Percentiles rank a stretch among this genome's conserved stretches.
These are phyloP conservation scores for Anthophora plumipes DNA, from an alignment of 2,888 invertebrate genomes.

Conservation along the genomic window DNA sequence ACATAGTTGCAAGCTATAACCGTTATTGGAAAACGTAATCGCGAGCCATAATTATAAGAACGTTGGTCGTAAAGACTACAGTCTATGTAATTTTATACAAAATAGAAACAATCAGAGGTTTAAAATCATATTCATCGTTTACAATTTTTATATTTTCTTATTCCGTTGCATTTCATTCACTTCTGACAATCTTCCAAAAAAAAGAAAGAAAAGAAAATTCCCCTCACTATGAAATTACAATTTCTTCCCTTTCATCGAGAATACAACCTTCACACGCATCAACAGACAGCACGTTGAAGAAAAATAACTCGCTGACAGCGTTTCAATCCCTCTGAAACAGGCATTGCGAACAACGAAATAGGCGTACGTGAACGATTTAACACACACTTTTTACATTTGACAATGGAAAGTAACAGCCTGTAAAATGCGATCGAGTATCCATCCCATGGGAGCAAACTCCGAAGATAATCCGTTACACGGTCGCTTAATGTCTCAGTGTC, in stretches of 20 bases:
- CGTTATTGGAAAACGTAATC: not conserved
- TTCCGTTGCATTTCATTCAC: no score
- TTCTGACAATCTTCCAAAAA: no score
- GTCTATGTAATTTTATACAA: no score
- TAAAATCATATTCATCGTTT: no score
- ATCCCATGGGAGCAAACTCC: not conserved
- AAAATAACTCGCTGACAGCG: not conserved
- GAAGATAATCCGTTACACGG: slow-evolving; percentile 12
- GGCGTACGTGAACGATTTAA: not conserved
- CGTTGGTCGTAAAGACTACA: no score
- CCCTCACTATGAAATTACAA: not conserved
- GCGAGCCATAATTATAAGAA: not conserved
- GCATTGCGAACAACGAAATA: no score
- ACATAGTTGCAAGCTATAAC: not conserved
- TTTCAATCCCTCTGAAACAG: not conserved
- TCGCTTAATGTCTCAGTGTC: slow-evolving; percentile 16
- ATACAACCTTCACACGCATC: not conserved
- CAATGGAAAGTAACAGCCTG: slow-evolving; percentile 6
- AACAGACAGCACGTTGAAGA: not conserved
- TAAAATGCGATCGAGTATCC: slow-evolving; percentile 12
- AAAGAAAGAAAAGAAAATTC: no score
- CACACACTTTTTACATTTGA: not conserved
- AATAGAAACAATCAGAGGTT: no score
- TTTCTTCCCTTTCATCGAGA: not conserved
- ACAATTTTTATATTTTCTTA: no score